A percentile compares a stretch with the other conserved stretches of the same genome.
Conservation (phyloP, 2,888 invertebrate species). For the Ophion obscuratus region DNA sequence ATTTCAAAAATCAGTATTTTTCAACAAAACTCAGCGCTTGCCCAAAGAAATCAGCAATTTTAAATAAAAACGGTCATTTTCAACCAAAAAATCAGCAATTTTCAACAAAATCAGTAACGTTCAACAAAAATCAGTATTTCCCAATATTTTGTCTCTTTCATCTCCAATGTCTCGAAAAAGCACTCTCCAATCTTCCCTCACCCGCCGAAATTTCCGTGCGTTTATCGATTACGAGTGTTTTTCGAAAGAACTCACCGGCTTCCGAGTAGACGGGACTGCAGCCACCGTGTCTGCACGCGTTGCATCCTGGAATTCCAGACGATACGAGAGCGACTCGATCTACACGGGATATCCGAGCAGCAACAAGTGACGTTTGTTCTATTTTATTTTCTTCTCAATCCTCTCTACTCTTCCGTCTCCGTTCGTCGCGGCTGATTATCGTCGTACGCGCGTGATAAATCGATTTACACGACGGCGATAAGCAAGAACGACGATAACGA, state of each 20-base stretch:
- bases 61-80: too few species aligned
- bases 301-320: conserved; percentile 81
- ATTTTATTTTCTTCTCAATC: conserved; percentile 15
- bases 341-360: conserved; percentile 76
- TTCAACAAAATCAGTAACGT: neutral
- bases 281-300: conserved; percentile 79
- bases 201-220: too few species aligned
- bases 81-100: too few species aligned
- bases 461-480: neutral
- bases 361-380: conserved; percentile 11
- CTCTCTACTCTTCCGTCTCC: neutral
- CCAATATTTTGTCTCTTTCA: neutral
- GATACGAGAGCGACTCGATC: conserved; percentile 88
- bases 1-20: too few species aligned
- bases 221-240: neutral
- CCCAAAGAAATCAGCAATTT: too few species aligned
- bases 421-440: neutral
- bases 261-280: conserved; percentile 80
- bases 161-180: neutral
- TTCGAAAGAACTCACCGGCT: conserved; percentile 71
- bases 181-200: neutral
- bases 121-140: neutral
- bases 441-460: neutral
- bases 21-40: too few species aligned
- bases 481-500: neutral